Evolutionary conservation across 2,797 vertebrate genomes (phyloP).

Genomic region (Meda fulgida): DNA sequence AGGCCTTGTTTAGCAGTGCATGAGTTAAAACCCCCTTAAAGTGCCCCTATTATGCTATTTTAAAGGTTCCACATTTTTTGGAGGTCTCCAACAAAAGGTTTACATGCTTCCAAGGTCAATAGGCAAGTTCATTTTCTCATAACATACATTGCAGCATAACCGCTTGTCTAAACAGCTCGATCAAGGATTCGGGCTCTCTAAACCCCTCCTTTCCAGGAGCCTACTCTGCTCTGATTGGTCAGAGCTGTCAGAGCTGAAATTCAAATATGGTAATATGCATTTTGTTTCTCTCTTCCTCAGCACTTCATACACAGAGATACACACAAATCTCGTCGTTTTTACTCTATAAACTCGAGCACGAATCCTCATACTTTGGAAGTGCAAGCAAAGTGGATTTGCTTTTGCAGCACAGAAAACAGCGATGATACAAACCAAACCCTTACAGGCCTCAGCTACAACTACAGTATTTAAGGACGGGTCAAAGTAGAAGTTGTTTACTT

Average conservation of each 20-base stretch:
- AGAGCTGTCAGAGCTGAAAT: too few species aligned
- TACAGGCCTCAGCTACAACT: too few species aligned
- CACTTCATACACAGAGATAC: background rate
- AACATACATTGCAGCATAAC: background rate
- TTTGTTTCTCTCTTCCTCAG: too few species aligned
- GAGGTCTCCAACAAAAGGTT: too few species aligned
- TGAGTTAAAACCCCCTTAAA: background rate
- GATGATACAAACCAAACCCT: too few species aligned
- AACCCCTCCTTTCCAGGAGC: background rate
- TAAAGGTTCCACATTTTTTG: too few species aligned
- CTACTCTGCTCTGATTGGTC: background rate
- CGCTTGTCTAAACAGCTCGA: background rate
- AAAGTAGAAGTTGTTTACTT: background rate
- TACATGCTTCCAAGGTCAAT: background rate
- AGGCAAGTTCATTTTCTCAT: background rate
- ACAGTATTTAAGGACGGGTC: background rate
- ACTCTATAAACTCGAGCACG: background rate
- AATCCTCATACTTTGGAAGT: background rate
- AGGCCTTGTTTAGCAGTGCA: background rate
- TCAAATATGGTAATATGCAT: too few species aligned
- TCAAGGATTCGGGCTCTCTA: background rate
- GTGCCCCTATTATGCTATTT: background rate
- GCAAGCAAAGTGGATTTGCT: background rate
- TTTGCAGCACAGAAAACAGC: too few species aligned
- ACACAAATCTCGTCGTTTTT: background rate